Evolutionary conservation across 2,113 vertebrate species (phyloP).

Genomic region (Hippocampus zosterae): DNA sequence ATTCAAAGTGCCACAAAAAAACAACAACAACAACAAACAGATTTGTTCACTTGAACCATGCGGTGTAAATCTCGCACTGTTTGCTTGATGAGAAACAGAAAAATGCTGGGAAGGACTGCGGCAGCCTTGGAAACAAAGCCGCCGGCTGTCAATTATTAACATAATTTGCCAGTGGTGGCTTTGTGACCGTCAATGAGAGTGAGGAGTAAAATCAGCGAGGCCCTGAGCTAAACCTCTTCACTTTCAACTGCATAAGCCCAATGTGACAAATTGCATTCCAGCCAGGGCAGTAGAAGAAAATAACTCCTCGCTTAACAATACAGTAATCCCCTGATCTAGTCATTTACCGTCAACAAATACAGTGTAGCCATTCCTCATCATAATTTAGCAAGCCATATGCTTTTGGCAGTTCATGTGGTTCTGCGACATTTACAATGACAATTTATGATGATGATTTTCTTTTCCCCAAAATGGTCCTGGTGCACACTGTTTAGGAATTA

Average conservation of each 20-base stretch:
- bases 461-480: too few species aligned
- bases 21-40: neutral
- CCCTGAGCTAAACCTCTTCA: neutral
- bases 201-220: slow-evolving; percentile 6
- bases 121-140: slow-evolving; percentile 42
- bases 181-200: slow-evolving; percentile 30
- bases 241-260: neutral
- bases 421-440: too few species aligned
- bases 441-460: too few species aligned
- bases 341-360: too few species aligned
- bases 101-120: slow-evolving; percentile 25
- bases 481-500: too few species aligned
- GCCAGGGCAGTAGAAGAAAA: neutral
- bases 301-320: neutral
- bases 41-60: neutral
- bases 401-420: too few species aligned
- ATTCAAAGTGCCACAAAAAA: neutral
- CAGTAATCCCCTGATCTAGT: too few species aligned
- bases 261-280: neutral
- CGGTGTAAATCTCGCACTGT: neutral
- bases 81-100: slow-evolving; percentile 23
- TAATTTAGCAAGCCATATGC: too few species aligned
- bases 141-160: slow-evolving; percentile 62
- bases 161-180: slow-evolving; percentile 19
- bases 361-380: too few species aligned